Conservation (phyloP, 2,113 vertebrate genomes). For the Neopipo cinnamomea region DNA sequence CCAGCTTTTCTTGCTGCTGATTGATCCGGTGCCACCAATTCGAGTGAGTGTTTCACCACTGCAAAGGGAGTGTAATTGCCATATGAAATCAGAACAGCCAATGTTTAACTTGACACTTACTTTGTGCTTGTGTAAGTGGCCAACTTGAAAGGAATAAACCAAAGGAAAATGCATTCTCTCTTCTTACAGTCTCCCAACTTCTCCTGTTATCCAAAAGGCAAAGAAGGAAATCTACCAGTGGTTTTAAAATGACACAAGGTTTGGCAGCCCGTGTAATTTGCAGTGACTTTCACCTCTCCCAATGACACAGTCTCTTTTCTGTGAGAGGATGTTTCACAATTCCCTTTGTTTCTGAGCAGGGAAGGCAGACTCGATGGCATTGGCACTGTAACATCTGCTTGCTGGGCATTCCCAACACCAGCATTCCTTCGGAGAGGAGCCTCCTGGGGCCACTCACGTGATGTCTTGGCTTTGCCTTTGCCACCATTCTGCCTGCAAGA, state of each 20-base stretch:
- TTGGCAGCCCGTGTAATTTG: background rate
- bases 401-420: background rate
- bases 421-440: background rate
- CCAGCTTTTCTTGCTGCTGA: background rate
- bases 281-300: background rate
- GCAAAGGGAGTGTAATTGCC: background rate
- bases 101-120: background rate
- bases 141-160: background rate
- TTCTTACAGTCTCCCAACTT: background rate
- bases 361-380: background rate
- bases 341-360: background rate
- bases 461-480: background rate
- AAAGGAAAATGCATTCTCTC: background rate
- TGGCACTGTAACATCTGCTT: background rate
- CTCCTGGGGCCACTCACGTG: rapidly evolving
- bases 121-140: background rate
- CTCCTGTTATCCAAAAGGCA: background rate
- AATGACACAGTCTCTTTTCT: background rate
- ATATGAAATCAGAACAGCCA: background rate
- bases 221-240: background rate
- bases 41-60: background rate
- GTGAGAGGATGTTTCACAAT: background rate
- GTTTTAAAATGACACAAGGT: background rate
- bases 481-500: background rate
- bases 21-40: background rate